phyloP scores from a whole-genome alignment of 2,113 vertebrate species.

The Loxodonta africana region DNA sequence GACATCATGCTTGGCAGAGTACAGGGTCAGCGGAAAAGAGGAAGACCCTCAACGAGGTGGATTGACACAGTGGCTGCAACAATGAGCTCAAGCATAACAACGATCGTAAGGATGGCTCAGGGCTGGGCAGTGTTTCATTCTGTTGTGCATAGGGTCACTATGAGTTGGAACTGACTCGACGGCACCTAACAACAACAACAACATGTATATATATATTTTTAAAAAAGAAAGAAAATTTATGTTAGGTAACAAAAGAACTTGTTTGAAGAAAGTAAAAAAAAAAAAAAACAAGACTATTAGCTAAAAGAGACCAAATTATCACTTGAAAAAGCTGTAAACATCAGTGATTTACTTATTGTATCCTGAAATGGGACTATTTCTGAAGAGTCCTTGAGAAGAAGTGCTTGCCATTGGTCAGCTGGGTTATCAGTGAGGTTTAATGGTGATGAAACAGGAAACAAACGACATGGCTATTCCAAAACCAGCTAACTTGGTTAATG shows the following conservation, averaged over 20 bases:
- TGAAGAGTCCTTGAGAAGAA: neutral
- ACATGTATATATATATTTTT: neutral
- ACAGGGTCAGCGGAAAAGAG: too few relatives aligned
- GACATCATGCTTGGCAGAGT: too few relatives aligned
- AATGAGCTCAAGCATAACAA: too few relatives aligned
- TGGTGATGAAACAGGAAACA: neutral
- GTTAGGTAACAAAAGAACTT: neutral
- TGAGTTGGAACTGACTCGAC: too few relatives aligned
- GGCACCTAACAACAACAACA: too few relatives aligned
- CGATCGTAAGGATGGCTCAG: too few relatives aligned
- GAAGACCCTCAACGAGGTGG: too few relatives aligned
- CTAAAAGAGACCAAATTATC: neutral
- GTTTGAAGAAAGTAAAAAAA: neutral
- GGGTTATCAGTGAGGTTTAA: neutral
- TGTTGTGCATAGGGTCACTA: too few relatives aligned
- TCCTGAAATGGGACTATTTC: neutral
- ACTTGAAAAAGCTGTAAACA: neutral
- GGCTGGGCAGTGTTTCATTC: too few relatives aligned
- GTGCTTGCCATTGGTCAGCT: neutral
- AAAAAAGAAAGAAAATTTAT: neutral
- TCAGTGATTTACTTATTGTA: neutral
- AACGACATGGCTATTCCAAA: neutral
- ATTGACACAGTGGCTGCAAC: too few relatives aligned
- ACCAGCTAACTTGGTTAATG: neutral
- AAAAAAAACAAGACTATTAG: neutral